Evolutionary conservation across 2,797 vertebrate species (phyloP).

Genomic region (Tinamus major): DNA sequence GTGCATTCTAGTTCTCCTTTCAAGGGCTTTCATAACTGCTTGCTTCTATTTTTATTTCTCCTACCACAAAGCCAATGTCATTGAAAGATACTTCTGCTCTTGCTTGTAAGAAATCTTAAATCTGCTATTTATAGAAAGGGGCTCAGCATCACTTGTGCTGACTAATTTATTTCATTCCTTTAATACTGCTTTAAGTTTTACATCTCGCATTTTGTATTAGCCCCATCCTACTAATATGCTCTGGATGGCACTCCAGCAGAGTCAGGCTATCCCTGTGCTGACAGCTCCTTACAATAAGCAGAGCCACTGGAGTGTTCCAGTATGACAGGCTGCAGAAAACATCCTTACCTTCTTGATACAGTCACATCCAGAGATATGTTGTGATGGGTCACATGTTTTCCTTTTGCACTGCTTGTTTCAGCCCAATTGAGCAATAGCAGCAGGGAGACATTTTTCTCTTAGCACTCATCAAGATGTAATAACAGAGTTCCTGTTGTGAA

Average conservation of each 20-base stretch:
- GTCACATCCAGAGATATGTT: slow-evolving; percentile 17
- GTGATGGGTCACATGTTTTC: slow-evolving; percentile 11
- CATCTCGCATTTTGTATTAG: slow-evolving; percentile 23
- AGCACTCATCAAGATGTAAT: slow-evolving; percentile 52
- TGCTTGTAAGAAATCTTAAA: slow-evolving; percentile 30
- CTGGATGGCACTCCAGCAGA: not conserved
- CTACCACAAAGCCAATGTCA: slow-evolving; percentile 38
- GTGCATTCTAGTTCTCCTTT: slow-evolving; percentile 60
- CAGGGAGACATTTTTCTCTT: slow-evolving; percentile 38
- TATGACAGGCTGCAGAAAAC: slow-evolving; percentile 2
- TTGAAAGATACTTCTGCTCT: slow-evolving; percentile 38
- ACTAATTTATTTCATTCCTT: slow-evolving; percentile 58
- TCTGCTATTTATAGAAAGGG: slow-evolving; percentile 42
- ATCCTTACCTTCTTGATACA: not conserved
- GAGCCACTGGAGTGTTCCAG: not conserved
- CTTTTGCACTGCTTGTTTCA: not conserved
- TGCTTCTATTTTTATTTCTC: slow-evolving; percentile 63
- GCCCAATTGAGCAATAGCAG: slow-evolving; percentile 41
- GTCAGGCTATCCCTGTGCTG: fast-evolving
- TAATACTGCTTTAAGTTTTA: slow-evolving; percentile 16
- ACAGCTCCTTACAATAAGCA: not conserved
- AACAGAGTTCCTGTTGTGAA: slow-evolving; percentile 55
- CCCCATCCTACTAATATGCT: not conserved
- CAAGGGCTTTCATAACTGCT: slow-evolving; percentile 52
- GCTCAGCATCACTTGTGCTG: slow-evolving; percentile 31